Conservation (phyloP, 2,797 vertebrate genomes). For the Columba guinea region DNA sequence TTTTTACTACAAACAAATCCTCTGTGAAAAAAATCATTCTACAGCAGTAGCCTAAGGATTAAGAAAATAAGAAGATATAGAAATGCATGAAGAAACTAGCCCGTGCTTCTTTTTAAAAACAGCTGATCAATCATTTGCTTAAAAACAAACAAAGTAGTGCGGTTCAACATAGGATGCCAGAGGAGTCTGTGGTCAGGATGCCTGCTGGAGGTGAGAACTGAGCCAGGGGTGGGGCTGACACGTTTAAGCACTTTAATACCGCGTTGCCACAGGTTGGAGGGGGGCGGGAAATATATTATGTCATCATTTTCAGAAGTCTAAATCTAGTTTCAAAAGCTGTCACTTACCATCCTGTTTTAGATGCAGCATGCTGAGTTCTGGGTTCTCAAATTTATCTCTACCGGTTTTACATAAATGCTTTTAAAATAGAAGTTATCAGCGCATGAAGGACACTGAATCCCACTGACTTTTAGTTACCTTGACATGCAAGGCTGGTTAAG, state of each 20-base stretch:
- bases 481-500: not conserved
- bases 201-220: not conserved
- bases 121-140: not conserved
- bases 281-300: not conserved
- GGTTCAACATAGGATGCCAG: not conserved
- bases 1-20: not conserved
- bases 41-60: not conserved
- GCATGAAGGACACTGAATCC: conserved; percentile 24
- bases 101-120: not conserved
- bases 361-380: not conserved
- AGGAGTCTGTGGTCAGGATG: not conserved
- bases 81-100: not conserved
- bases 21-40: not conserved
- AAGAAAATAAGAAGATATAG: not conserved
- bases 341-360: not conserved
- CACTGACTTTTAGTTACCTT: not conserved
- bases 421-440: not conserved
- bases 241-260: not conserved
- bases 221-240: not conserved
- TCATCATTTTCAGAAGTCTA: not conserved
- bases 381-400: not conserved
- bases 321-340: not conserved
- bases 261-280: not conserved
- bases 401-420: not conserved
- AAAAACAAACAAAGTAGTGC: not conserved